Evolutionary conservation across 2,113 vertebrate species (phyloP).

Genomic region (Tragelaphus strepsiceros): DNA sequence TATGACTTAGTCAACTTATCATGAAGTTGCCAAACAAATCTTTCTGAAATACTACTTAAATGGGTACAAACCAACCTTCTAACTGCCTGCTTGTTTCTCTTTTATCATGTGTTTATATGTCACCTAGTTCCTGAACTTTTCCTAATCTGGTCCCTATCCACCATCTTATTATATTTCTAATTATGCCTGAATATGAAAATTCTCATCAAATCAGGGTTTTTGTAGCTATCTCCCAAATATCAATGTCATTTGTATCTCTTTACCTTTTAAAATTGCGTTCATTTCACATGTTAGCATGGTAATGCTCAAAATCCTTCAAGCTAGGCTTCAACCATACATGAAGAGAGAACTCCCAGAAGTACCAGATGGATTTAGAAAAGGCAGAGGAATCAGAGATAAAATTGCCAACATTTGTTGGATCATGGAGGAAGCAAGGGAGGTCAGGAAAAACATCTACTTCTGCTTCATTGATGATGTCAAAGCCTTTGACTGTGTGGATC

Average conservation of each 20-base stretch:
- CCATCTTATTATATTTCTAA: neutral
- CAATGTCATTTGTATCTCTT: neutral
- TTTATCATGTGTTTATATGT: neutral
- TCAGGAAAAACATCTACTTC: neutral
- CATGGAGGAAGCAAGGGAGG: neutral
- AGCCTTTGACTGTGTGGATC: neutral
- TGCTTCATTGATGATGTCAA: neutral
- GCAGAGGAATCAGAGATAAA: neutral
- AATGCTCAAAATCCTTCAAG: neutral
- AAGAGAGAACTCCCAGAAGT: neutral
- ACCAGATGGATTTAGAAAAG: neutral
- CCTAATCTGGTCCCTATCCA: neutral
- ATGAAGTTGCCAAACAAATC: neutral
- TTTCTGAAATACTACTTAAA: neutral
- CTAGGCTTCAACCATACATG: accelerated
- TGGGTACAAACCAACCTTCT: neutral
- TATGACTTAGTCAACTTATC: neutral
- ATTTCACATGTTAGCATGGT: neutral
- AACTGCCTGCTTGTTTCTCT: no score
- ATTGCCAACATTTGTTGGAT: neutral
- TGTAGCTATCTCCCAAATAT: neutral
- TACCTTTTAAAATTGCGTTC: neutral
- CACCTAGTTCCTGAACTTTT: neutral
- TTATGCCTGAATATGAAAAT: neutral
- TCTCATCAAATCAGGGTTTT: neutral